Evolutionary conservation across 1,140 invertebrate genomes (phyloP), one percentile per base, ranked within the genome.

Genomic region (Oscheius sp.): DNA sequence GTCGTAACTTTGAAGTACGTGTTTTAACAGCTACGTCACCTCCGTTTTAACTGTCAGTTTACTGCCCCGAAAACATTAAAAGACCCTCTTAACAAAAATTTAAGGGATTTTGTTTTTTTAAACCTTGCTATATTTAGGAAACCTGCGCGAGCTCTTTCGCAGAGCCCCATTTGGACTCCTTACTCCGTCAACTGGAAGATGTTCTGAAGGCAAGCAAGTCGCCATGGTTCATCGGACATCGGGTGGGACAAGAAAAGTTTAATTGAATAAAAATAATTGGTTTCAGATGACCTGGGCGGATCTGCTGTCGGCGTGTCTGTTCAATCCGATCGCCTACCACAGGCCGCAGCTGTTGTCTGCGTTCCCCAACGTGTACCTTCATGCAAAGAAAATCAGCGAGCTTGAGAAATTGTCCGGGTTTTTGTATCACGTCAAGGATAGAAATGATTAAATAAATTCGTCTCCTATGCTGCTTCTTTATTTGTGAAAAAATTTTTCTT

Each of bases 271-370:
- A 32, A 38, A 10, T 20, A 1, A 32, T n/a, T 38, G 7, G 42
- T 71, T 69, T 73, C 49, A 73, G 70, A 65, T 73, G 49, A 73
- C 70, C 7, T 73, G 70, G 70, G 70, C 45, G 10, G 70, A 73
- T 55, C 70, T 73, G 2, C 23, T 64, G 0, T 45, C 62, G 26
- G 61, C 62, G 1, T 64, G 61, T 28, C 49, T 73, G 0, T 38
- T 73, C 36, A 73, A 73, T 65, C 70, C 70, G 0, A 66, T 73
- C n/a, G 62, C 62, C 46, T 73, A 65, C 31, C 70, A 73, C 34
- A 29, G 46, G 34, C 70, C 70, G 35, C 32, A 65, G 23, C 49
- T 68, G 3, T 38, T 68, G 23, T 32, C 58, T 20, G 32, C 52
- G 18, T 59, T 59, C 32, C 67, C 67, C 23, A 15, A 58, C 23